phyloP scores from a whole-genome alignment of 2,888 invertebrate species.

The Caenorhabditis afra region DNA sequence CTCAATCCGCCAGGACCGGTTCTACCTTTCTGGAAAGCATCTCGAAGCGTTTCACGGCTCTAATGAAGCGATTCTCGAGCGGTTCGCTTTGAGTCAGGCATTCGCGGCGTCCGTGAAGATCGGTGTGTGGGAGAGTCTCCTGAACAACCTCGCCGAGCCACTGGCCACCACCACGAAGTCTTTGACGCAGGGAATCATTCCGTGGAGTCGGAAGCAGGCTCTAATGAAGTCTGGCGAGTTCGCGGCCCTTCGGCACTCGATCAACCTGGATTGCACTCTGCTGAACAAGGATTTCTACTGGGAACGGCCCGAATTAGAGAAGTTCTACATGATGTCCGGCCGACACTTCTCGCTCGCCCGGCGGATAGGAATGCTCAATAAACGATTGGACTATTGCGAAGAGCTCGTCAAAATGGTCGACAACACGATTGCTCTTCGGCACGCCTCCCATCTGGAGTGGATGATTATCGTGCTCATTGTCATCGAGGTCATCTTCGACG shows the following conservation, averaged over 20 bases:
- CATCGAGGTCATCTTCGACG: conserved; percentile 87
- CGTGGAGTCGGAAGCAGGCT: conserved; percentile 74
- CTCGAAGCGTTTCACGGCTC: conserved; percentile 39
- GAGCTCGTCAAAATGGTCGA: conserved; percentile 92
- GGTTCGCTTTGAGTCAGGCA: conserved; percentile 95
- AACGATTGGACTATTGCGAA: conserved; percentile 93
- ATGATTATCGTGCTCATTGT: conserved; percentile 96
- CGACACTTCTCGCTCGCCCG: conserved; percentile 83
- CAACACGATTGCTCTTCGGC: conserved; percentile 91
- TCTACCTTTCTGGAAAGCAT: conserved; percentile 60
- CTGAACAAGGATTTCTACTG: conserved; percentile 97
- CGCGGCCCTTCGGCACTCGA: conserved; percentile 84
- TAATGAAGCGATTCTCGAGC: conserved; percentile 84
- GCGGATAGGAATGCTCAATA: conserved; percentile 85
- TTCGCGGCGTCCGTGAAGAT: conserved; percentile 94
- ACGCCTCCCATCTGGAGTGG: conserved; percentile 93
- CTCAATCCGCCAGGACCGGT: conserved; percentile 60
- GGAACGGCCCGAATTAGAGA: conserved; percentile 93
- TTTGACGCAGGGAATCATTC: conserved; percentile 70
- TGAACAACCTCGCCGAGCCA: conserved; percentile 89
- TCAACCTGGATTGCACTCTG: conserved; percentile 94
- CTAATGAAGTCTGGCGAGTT: conserved; percentile 74
- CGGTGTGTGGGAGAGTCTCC: conserved; percentile 92
- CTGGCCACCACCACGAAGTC: conserved; percentile 85
- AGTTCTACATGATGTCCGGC: conserved; percentile 88